phyloP scores from a whole-genome alignment of 2,797 vertebrate species.

The Eremophila alpestris region DNA sequence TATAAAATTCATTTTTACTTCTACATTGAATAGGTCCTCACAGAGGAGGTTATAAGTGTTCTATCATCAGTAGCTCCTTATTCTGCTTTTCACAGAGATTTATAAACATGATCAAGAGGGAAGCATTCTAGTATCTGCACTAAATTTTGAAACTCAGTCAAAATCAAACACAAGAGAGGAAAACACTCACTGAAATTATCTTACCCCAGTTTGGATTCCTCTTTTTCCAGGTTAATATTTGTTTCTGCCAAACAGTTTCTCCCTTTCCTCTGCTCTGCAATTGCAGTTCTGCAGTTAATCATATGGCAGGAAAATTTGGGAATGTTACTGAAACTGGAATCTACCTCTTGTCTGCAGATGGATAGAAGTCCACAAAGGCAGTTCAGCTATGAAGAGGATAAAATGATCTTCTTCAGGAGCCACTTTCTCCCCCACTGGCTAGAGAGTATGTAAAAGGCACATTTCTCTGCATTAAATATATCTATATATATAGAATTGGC shows the following conservation, averaged over 20 bases:
- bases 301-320: fast-evolving
- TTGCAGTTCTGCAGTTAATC: not conserved
- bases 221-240: not conserved
- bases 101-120: not conserved
- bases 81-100: not conserved
- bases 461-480: not conserved
- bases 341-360: fast-evolving
- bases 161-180: not conserved
- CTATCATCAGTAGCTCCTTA: not conserved
- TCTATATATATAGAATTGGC: too few species aligned
- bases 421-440: not conserved
- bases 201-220: not conserved
- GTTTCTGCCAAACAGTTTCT: not conserved
- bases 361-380: not conserved
- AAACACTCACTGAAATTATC: not conserved
- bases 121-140: not conserved
- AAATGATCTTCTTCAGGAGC: not conserved
- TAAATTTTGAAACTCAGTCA: not conserved
- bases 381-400: not conserved
- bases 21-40: not conserved
- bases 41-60: not conserved
- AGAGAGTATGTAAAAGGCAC: not conserved
- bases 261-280: not conserved
- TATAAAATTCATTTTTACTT: not conserved
- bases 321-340: not conserved